Percentiles rank a stretch among this genome's conserved stretches.
Conservation (phyloP, 1,140 invertebrate species). For the Ips nitidus region DNA sequence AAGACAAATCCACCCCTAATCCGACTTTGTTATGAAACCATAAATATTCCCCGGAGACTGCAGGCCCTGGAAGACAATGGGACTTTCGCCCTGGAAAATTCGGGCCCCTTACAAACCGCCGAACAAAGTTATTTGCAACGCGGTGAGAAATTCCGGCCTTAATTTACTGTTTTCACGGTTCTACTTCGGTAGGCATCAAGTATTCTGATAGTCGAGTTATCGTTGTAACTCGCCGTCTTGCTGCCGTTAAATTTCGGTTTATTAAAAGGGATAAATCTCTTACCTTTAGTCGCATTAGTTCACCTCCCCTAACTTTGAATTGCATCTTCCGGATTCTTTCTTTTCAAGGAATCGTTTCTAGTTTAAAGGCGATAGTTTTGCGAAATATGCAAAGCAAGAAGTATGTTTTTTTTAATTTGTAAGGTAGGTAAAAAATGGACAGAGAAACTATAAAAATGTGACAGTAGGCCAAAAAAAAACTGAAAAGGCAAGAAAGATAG, state of each 20-base stretch:
- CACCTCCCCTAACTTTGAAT: background rate
- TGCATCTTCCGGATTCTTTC: no score
- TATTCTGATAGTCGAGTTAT: slow-evolving; percentile 37
- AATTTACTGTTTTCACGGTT: slow-evolving; percentile 35
- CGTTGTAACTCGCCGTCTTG: slow-evolving; percentile 29
- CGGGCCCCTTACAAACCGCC: slow-evolving; percentile 30
- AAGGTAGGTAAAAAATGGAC: no score
- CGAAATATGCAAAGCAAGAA: no score
- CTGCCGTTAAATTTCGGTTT: slow-evolving; percentile 32
- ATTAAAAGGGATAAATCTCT: slow-evolving; percentile 38
- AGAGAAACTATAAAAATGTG: no score
- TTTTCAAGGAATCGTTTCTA: no score
- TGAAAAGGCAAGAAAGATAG: no score
- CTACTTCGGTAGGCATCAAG: slow-evolving; percentile 35
- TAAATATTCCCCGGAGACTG: slow-evolving; percentile 31
- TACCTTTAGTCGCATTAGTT: slow-evolving; percentile 30
- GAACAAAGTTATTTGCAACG: slow-evolving; percentile 36
- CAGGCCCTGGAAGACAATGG: slow-evolving; percentile 29
- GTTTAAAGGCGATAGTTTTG: no score
- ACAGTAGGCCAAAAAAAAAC: no score
- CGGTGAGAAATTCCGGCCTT: slow-evolving; percentile 35
- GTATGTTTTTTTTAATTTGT: no score
- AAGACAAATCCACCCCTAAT: slow-evolving; percentile 22
- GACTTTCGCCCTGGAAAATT: slow-evolving; percentile 30
- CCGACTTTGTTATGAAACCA: slow-evolving; percentile 35